Evolutionary conservation across 2,797 vertebrate genomes (phyloP), one percentile per base, ranked within the genome.

Genomic region (Schizopygopsis pylzovi): DNA sequence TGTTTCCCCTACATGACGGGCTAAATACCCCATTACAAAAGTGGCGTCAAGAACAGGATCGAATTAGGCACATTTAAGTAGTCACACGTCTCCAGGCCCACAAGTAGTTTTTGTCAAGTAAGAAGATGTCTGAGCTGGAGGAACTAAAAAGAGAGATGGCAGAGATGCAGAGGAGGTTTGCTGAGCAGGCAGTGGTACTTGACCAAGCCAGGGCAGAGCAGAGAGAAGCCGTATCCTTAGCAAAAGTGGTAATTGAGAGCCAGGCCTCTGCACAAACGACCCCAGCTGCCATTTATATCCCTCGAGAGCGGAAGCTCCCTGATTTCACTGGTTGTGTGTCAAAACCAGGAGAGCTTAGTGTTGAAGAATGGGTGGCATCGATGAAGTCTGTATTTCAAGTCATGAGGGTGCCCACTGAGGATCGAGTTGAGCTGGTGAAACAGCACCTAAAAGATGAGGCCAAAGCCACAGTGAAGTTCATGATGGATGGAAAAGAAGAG

Each of bases 341-440:
- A 39, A 61, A 70, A 6, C 33, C 18, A 1, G 71, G 52, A 7
- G 78, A 84, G 7, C 49, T 39, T 16, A 79, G 52, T 28, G 12
- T 82, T 33, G 73, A 79, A 84, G 84, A 87, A 59, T 85, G 76
- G 84, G 43, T 86, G 0, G 16, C 43, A 41, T 72, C 67, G 13
- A 85, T 83, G 15, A 79, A 86, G 41, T 86, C 65, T n/a, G 76
- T 67, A 3, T 47, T 88, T 39, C 63, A 86, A 6, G 54, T 88
- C 9, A 78, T 67, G 79, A 83, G 79, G 13, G 73, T 83, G 0
- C 80, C 87, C 2, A 72, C 49, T 22, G 84, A 73, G n/a, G 84
- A 86, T 13, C 47, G 20, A 0, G 13, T 67, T 2, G 75, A 88
- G 6, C 25, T 88, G 3, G 25, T 75, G 10, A 86, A 86, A 28